Base-by-base conservation (phyloP, 1,140 invertebrate genomes). In the Trissolcus basalis region DNA sequence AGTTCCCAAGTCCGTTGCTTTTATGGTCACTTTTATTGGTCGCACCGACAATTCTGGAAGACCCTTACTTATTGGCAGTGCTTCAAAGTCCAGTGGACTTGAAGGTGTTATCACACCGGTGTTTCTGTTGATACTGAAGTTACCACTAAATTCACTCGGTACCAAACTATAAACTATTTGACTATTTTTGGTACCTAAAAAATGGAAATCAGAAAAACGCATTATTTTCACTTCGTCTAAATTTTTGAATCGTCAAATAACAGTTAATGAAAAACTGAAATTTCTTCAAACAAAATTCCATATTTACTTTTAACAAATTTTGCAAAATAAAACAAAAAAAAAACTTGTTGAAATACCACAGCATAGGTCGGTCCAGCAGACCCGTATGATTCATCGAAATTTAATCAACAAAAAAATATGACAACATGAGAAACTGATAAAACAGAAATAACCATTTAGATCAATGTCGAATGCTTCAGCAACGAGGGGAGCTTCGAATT, bases 401-500 rank as follows among this genome's bases (percentile, higher is more conserved):
- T n/a, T n/a, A n/a, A n/a, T n/a, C n/a, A n/a, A n/a, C n/a, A n/a
- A n/a, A n/a, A n/a, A n/a, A 5, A 14, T 27, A 3, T 47, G 44
- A 47, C 4, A 47, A 12, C 44, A 9, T 1, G 5, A 9, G 15
- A 47, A 47, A n/a, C 13, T 3, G 8, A 39, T 11, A 39, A 50
- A 53, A 45, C 13, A 13, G 6, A 32, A 19, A 71, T 85, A 11
- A 94, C 94, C 95, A 89, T 95, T 96, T 15, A 96, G 89, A 89
- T 97, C 96, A n/a, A 92, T 90, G 87, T 96, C 95, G 76, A 92
- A 91, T 0, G 96, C 96, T 88, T 96, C 93, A 36, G 97, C 89
- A 16, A 93, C 87, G 0, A 97, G 81, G 0, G 94, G 92, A 12
- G 91, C 92, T 79, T 95, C 93, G 82, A 97, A 97, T 45, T 93